Evolutionary conservation across 2,797 vertebrate genomes (phyloP).

Genomic region (Pangasius macronema): DNA sequence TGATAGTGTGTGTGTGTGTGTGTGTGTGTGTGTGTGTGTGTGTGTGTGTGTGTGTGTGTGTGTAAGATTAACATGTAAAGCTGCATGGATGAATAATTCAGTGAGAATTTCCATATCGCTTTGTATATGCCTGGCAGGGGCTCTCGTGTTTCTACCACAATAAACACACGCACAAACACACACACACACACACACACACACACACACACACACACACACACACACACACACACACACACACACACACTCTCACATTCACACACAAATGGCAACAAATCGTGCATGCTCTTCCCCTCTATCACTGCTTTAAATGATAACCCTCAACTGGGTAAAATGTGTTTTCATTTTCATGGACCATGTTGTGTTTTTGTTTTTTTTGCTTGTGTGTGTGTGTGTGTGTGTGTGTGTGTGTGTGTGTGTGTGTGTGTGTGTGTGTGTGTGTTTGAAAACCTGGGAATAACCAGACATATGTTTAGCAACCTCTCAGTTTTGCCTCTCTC

Average conservation of each 20-base stretch:
- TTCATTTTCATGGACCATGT: neutral
- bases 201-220: neutral
- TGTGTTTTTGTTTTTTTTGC: too few relatives aligned
- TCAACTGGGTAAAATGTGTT: neutral
- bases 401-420: neutral
- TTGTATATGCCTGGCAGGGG: neutral
- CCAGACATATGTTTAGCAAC: neutral
- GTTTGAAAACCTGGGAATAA: neutral
- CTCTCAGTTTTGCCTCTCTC: neutral
- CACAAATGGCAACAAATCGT: neutral
- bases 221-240: conserved; percentile 4
- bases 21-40: neutral
- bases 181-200: neutral
- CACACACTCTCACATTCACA: neutral
- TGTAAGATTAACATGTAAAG: conserved; percentile 11
- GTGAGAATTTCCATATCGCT: neutral
- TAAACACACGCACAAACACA: neutral
- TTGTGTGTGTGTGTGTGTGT: neutral
- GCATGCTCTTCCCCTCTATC: neutral
- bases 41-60: neutral
- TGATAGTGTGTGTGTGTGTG: neutral
- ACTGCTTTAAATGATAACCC: neutral
- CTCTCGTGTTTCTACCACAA: neutral
- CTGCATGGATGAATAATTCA: neutral
- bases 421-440: neutral